Conservation (phyloP, 1,140 invertebrate genomes). For the Papilio xuthus region DNA sequence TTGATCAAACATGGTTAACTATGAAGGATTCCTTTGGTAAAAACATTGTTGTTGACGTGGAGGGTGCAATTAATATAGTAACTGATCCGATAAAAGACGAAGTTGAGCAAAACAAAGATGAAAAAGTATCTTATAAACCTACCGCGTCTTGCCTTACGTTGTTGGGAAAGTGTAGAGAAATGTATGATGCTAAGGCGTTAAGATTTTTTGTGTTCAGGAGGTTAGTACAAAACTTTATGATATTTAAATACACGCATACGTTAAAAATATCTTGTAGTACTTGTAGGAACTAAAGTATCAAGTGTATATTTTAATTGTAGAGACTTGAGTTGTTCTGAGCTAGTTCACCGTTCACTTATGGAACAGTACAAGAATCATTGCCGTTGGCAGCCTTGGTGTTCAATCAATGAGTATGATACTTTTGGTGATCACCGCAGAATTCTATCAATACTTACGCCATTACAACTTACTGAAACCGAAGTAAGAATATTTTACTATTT, state of each 20-base stretch:
- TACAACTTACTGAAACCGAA: constrained; percentile 66
- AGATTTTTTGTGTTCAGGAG: constrained; percentile 65
- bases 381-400: constrained; percentile 68
- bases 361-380: constrained; percentile 61
- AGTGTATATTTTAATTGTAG: too few species aligned
- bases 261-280: constrained; percentile 18
- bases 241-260: background rate
- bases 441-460: constrained; percentile 63
- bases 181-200: constrained; percentile 57
- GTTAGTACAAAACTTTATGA: constrained; percentile 47
- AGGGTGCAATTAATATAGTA: constrained; percentile 60
- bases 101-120: constrained; percentile 34
- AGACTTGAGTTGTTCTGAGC: constrained; percentile 62
- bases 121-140: constrained; percentile 46
- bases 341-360: constrained; percentile 59
- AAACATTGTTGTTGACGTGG: constrained; percentile 62
- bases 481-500: constrained; percentile 43
- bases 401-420: constrained; percentile 65
- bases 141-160: constrained; percentile 37
- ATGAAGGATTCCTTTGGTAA: constrained; percentile 70
- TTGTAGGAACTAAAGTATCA: too few species aligned
- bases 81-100: constrained; percentile 46
- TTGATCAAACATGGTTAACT: constrained; percentile 59
- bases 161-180: constrained; percentile 60
- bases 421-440: constrained; percentile 69